These are phyloP conservation scores for Piliocolobus tephrosceles DNA, from an alignment of 2,113 vertebrate species.

Conservation along the genomic window DNA sequence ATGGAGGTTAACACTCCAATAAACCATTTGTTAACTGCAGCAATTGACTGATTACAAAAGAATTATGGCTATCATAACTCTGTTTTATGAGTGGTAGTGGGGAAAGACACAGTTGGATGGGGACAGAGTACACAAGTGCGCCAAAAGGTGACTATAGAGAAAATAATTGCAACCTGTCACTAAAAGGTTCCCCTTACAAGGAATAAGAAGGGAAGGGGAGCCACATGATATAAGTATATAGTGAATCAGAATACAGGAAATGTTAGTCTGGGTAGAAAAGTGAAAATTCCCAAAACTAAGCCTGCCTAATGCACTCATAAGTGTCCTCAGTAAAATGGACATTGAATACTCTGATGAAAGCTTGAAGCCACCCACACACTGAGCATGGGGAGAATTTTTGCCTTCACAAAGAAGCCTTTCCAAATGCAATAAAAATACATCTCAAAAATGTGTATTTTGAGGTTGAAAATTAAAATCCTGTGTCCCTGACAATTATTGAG, in stretches of 20 bases:
- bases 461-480: slow-evolving; percentile 40
- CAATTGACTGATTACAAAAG: slow-evolving; percentile 75
- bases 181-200: background rate
- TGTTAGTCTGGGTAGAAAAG: background rate
- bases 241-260: background rate
- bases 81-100: slow-evolving; percentile 69
- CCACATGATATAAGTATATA: background rate
- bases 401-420: slow-evolving; percentile 28
- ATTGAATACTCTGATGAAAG: background rate
- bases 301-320: background rate
- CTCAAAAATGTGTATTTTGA: slow-evolving; percentile 4
- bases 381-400: background rate
- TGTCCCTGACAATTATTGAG: slow-evolving; percentile 49
- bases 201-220: background rate
- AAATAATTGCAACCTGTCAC: background rate
- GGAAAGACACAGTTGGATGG: slow-evolving; percentile 57
- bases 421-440: slow-evolving; percentile 50
- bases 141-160: slow-evolving; percentile 12
- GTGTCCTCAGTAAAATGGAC: background rate
- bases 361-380: background rate
- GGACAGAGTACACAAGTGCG: slow-evolving; percentile 29
- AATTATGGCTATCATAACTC: slow-evolving; percentile 72
- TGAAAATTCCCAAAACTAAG: background rate
- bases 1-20: slow-evolving; percentile 79
- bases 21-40: slow-evolving; percentile 78